Conservation (phyloP, 2,113 vertebrate genomes). For the Colius striatus region DNA sequence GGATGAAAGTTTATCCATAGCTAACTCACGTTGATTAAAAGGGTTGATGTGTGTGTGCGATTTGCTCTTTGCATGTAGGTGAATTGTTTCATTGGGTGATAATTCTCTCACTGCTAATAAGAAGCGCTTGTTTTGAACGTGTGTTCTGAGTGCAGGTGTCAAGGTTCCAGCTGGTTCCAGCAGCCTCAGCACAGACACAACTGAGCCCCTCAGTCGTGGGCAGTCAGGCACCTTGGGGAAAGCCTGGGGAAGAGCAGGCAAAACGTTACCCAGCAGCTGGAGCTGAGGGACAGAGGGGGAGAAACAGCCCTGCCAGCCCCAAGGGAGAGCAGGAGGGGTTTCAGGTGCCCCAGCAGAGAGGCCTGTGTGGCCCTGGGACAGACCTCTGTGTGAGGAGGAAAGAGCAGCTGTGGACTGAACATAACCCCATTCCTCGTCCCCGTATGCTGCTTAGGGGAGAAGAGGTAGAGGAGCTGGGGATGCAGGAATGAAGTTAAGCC, state of each 20-base stretch:
- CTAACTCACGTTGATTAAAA: not conserved
- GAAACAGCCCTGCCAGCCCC: too few relatives aligned
- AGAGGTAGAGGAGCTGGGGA: too few relatives aligned
- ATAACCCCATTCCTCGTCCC: rapidly evolving
- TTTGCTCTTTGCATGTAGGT: not conserved
- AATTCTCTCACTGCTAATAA: not conserved
- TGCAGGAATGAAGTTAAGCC: not conserved
- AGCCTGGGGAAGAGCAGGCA: not conserved
- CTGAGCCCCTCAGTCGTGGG: not conserved
- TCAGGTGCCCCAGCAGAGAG: too few relatives aligned
- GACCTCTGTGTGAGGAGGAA: not conserved
- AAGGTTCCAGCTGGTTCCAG: rapidly evolving
- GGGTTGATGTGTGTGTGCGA: too few relatives aligned
- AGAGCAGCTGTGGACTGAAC: too few relatives aligned
- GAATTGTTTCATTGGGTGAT: not conserved
- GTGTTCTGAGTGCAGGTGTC: rapidly evolving
- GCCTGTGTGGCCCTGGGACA: too few relatives aligned
- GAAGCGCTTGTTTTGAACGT: not conserved
- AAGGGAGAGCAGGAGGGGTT: too few relatives aligned
- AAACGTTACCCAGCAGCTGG: not conserved
- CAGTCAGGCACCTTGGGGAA: too few relatives aligned
- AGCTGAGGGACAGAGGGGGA: too few relatives aligned
- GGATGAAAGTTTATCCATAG: rapidly evolving
- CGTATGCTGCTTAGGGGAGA: rapidly evolving
- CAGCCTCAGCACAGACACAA: not conserved